These are phyloP conservation scores for Schizaphis graminum DNA, from an alignment of 2,888 invertebrate species.

Conservation along the genomic window DNA sequence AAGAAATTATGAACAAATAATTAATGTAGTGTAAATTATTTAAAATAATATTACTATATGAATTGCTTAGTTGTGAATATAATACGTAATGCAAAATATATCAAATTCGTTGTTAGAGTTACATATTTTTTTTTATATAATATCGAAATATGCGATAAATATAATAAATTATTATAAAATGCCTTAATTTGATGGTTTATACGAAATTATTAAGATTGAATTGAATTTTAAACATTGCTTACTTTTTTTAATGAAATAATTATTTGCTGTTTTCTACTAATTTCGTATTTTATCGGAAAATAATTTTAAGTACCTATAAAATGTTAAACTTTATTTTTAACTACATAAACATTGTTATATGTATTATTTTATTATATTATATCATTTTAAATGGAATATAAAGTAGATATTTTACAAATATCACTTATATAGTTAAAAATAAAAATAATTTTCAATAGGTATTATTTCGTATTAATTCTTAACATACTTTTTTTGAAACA, in stretches of 20 bases:
- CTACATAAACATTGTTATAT: neutral
- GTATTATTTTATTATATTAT: neutral
- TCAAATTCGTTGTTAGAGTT: neutral
- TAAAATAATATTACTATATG: neutral
- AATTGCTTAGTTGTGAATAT: neutral
- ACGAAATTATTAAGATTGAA: neutral
- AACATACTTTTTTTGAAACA: too few relatives aligned
- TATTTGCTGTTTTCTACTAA: neutral
- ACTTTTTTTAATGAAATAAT: neutral
- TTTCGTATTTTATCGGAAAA: neutral
- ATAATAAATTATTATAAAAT: neutral
- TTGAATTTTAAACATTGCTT: neutral
- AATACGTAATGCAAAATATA: neutral
- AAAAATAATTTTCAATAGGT: neutral
- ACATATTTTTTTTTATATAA: neutral
- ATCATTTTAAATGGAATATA: neutral
- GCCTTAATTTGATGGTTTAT: neutral
- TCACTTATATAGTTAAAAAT: neutral
- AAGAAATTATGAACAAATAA: neutral
- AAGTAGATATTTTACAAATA: neutral
- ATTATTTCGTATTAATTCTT: too few relatives aligned
- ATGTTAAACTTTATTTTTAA: neutral
- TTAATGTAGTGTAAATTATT: neutral
- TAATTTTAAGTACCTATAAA: neutral
- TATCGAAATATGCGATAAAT: neutral